Percentiles rank a stretch among this genome's conserved stretches.
These are phyloP conservation scores for Ferrisia virgata DNA, from an alignment of 2,888 invertebrate genomes.

Conservation along the genomic window DNA sequence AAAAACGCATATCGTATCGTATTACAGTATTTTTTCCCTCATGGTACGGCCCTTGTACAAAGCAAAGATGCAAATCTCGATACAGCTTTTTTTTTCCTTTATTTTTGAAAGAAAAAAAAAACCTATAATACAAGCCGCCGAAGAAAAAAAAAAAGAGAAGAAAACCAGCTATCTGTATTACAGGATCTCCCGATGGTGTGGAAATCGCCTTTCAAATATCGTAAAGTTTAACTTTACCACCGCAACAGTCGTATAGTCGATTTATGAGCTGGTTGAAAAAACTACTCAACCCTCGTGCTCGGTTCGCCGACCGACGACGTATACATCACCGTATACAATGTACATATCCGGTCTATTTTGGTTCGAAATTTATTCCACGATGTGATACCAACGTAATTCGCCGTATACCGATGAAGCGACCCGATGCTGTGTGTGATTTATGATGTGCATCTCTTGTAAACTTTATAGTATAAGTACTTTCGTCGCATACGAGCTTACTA, in stretches of 20 bases:
- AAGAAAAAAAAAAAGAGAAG: too few relatives aligned
- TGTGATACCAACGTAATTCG: not conserved
- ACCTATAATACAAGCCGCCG: too few relatives aligned
- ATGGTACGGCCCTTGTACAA: too few relatives aligned
- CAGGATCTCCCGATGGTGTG: not conserved
- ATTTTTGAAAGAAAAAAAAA: not conserved
- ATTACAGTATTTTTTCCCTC: too few relatives aligned
- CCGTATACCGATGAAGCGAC: not conserved
- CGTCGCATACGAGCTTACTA: too few relatives aligned
- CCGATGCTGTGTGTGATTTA: not conserved
- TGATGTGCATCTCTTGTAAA: not conserved
- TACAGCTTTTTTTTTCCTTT: not conserved
- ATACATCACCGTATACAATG: too few relatives aligned
- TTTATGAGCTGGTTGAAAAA: not conserved
- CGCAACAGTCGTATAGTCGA: too few relatives aligned
- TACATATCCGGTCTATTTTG: not conserved
- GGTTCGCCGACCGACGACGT: too few relatives aligned
- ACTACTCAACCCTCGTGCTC: not conserved
- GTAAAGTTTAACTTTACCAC: not conserved
- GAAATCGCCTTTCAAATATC: not conserved
- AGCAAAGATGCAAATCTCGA: not conserved
- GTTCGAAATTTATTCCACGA: not conserved
- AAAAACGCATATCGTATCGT: too few relatives aligned
- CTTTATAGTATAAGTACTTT: too few relatives aligned
- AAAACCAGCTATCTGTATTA: not conserved